Conservation (phyloP, 2,888 invertebrate species). For the Ditula angustiorana region DNA sequence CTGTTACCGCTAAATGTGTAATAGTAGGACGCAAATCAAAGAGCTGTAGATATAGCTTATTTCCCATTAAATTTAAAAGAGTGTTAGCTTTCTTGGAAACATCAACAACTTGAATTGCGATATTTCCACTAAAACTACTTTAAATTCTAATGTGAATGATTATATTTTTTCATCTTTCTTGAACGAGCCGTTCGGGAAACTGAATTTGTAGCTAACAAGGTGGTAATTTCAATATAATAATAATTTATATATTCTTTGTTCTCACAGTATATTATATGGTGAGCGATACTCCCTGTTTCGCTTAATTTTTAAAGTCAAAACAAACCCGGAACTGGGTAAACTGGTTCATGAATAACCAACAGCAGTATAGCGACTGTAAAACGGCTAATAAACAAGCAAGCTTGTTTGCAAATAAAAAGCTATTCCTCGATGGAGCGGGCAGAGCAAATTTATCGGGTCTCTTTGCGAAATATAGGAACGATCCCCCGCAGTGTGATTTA, state of each 20-base stretch:
- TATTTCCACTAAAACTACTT: no score
- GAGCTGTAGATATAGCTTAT: no score
- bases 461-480: slow-evolving; percentile 71
- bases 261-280: background rate
- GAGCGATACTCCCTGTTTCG: background rate
- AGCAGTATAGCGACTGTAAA: slow-evolving; percentile 53
- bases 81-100: no score
- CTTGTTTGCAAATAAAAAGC: slow-evolving; percentile 70
- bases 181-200: background rate
- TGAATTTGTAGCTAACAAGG: no score
- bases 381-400: slow-evolving; percentile 67
- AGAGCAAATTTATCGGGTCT: slow-evolving; percentile 75
- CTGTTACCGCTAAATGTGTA: background rate
- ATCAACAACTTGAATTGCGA: no score
- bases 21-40: no score
- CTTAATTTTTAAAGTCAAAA: slow-evolving; percentile 25
- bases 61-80: no score
- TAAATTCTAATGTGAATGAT: no score
- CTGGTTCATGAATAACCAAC: slow-evolving; percentile 58
- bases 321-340: slow-evolving; percentile 41
- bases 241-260: background rate
- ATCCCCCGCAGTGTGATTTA: slow-evolving; percentile 69
- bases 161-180: no score
- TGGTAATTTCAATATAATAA: no score
- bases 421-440: slow-evolving; percentile 65